A percentile compares a stretch with the other conserved stretches of the same genome.
phyloP scores from a whole-genome alignment of 1,140 invertebrate species.

The Bacillus rossius region DNA sequence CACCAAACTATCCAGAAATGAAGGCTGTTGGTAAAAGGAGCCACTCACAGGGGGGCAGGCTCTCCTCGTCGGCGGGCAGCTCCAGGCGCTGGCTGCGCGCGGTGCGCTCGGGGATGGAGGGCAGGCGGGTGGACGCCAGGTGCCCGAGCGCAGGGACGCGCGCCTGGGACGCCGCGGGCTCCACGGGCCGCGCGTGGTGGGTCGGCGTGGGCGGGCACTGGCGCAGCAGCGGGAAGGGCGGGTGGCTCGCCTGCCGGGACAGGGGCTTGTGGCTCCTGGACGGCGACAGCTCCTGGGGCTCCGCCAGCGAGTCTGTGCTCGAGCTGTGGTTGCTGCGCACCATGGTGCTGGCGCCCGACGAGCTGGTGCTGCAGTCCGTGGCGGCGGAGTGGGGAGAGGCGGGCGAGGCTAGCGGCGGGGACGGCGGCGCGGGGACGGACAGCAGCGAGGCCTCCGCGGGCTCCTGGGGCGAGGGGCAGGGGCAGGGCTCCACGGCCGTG shows the following conservation, averaged over 20 bases:
- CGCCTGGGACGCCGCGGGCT: too few species aligned
- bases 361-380: constrained; percentile 10
- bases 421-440: too few species aligned
- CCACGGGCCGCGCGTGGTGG: constrained; percentile 53
- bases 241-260: constrained; percentile 46
- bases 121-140: constrained; percentile 66
- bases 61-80: constrained; percentile 65
- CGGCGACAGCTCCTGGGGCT: constrained; percentile 23
- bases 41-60: constrained; percentile 70
- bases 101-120: constrained; percentile 70
- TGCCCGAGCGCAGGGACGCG: constrained; percentile 56
- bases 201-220: constrained; percentile 67
- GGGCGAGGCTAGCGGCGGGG: constrained; percentile 7
- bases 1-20: too few species aligned
- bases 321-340: constrained; percentile 28
- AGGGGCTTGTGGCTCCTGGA: constrained; percentile 51
- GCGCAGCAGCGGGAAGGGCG: constrained; percentile 10
- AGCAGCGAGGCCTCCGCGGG: too few species aligned
- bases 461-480: too few species aligned
- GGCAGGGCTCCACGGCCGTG: too few species aligned
- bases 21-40: too few species aligned
- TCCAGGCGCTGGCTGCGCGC: constrained; percentile 54
- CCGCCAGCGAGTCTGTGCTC: constrained; percentile 28
- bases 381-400: constrained; percentile 19
- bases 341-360: constrained; percentile 26